phyloP scores from a whole-genome alignment of 2,888 invertebrate genomes.

The Agrotis clavis region DNA sequence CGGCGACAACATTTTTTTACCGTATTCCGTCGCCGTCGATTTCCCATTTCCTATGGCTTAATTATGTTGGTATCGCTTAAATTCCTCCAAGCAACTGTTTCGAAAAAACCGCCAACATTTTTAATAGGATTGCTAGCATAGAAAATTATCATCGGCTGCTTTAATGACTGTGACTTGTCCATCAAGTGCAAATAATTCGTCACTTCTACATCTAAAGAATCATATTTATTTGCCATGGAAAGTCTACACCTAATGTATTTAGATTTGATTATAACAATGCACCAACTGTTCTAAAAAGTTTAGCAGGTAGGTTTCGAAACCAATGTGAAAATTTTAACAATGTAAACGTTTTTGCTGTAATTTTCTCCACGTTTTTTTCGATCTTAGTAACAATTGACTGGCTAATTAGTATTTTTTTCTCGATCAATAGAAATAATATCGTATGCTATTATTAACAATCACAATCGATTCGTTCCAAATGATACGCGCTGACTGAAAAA shows the following conservation, averaged over 20 bases:
- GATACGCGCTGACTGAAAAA: not conserved
- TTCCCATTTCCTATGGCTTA: no score
- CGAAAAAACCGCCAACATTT: not conserved
- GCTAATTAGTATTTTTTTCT: constrained; percentile 16
- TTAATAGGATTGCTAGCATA: no score
- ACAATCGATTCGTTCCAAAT: constrained; percentile 11
- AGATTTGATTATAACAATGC: constrained; percentile 3
- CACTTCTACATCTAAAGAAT: not conserved
- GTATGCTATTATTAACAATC: not conserved
- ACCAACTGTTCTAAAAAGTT: constrained; percentile 7
- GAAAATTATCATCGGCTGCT: not conserved
- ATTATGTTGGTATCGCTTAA: no score
- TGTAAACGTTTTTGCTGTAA: constrained; percentile 27
- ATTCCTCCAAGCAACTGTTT: no score
- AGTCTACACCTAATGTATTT: not conserved
- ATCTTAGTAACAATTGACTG: constrained; percentile 32
- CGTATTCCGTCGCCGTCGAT: no score
- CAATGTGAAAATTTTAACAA: constrained; percentile 30
- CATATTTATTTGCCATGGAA: not conserved
- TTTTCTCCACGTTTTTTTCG: constrained; percentile 35
- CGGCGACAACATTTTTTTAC: no score
- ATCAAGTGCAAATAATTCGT: not conserved
- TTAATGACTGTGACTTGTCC: no score
- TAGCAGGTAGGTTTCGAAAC: constrained; percentile 26
- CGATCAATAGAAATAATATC: constrained; percentile 8